phyloP scores from a whole-genome alignment of 1,140 invertebrate species.

The Conopomorpha cramerella region DNA sequence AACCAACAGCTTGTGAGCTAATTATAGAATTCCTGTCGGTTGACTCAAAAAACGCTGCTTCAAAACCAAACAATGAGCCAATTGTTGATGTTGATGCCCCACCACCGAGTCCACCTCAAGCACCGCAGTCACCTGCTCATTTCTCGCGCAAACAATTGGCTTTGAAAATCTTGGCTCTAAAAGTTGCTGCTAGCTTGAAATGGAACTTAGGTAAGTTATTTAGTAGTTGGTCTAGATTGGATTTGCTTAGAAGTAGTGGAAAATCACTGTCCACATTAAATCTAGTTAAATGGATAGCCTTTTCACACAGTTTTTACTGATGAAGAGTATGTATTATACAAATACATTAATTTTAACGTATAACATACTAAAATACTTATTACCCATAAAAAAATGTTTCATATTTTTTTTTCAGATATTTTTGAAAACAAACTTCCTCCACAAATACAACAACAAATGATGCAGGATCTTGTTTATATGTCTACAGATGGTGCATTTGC shows the following conservation, averaged over 20 bases:
- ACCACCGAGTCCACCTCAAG: conserved; percentile 32
- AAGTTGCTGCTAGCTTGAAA: conserved; percentile 82
- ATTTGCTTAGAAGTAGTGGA: too few relatives aligned
- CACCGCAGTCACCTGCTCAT: conserved; percentile 16
- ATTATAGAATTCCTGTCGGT: conserved; percentile 86
- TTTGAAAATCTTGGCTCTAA: conserved; percentile 82
- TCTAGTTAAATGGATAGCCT: too few relatives aligned
- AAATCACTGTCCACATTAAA: too few relatives aligned
- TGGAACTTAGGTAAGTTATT: conserved; percentile 85
- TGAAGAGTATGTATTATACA: too few relatives aligned
- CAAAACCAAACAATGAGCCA: conserved; percentile 45
- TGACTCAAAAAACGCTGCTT: conserved; percentile 61
- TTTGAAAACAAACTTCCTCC: conserved; percentile 67
- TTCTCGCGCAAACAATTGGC: conserved; percentile 65
- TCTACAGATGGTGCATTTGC: conserved; percentile 53
- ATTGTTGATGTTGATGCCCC: conserved; percentile 41
- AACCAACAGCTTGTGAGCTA: conserved; percentile 81
- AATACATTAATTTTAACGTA: too few relatives aligned
- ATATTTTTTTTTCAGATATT: conserved; percentile 57
- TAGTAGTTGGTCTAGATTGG: too few relatives aligned
- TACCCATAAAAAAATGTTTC: too few relatives aligned
- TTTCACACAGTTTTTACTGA: too few relatives aligned
- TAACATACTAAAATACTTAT: too few relatives aligned
- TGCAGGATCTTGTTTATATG: conserved; percentile 68
- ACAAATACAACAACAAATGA: conserved; percentile 65